phyloP scores from a whole-genome alignment of 2,888 invertebrate genomes.

The Philopedon plagiatum region DNA sequence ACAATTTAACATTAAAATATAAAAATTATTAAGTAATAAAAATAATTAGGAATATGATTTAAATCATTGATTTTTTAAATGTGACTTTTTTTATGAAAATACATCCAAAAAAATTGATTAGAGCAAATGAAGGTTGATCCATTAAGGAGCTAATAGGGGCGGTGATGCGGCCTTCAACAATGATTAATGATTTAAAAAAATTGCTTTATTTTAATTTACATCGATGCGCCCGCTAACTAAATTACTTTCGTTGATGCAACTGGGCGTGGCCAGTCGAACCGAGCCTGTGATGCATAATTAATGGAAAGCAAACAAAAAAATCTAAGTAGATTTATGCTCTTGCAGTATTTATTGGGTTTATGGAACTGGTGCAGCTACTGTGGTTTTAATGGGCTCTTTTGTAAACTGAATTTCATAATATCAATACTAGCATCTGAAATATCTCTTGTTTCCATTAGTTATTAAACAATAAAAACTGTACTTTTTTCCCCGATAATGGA shows the following conservation, averaged over 20 bases:
- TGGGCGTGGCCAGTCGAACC: slow-evolving; percentile 13
- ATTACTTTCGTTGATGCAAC: slow-evolving; percentile 34
- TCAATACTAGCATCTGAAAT: too few species aligned
- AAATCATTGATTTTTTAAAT: too few species aligned
- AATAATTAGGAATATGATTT: too few species aligned
- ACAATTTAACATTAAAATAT: too few species aligned
- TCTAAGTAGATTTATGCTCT: background rate
- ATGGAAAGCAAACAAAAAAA: slow-evolving; percentile 15
- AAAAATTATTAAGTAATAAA: too few species aligned
- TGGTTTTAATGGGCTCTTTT: too few species aligned
- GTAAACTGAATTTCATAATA: too few species aligned
- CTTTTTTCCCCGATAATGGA: background rate
- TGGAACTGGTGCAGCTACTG: background rate
- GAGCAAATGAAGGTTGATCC: slow-evolving; percentile 9
- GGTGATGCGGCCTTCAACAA: slow-evolving; percentile 2
- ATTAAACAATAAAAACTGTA: background rate
- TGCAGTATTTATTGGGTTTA: background rate
- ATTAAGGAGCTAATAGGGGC: slow-evolving; percentile 23
- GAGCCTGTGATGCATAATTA: slow-evolving; percentile 13
- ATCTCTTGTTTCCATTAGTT: too few species aligned
- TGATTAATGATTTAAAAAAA: slow-evolving; percentile 32
- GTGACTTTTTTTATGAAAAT: too few species aligned
- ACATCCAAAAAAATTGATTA: slow-evolving; percentile 14
- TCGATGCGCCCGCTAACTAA: slow-evolving; percentile 27
- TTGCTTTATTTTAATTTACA: slow-evolving; percentile 29